Base-by-base conservation (phyloP, 2,888 invertebrate species). In the Thumatha senex region DNA sequence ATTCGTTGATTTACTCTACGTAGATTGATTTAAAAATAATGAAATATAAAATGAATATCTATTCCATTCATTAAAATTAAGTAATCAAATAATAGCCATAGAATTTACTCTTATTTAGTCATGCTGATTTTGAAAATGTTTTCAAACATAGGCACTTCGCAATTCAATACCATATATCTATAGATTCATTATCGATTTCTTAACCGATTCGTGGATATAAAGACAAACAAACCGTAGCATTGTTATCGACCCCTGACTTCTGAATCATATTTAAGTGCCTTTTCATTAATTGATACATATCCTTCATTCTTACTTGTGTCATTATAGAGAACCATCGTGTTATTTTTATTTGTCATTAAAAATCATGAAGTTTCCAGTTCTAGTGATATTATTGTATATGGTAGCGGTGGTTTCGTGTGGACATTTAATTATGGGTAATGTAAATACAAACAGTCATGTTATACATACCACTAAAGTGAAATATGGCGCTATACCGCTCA, bases 361-460 rank as follows among this genome's bases (percentile, higher is more conserved):
- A 24, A 60, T 29, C 15, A 74, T 78, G 74, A 74, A 72, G 49
- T 40, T 54, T n/a, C 48, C 65, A 36, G 42, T 73, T 7, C 14
- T 73, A 10, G 11, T 70, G 29, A 43, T 66, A 31, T 54, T 71
- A 7, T 13, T 68, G 0, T 50, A 31, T 18, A 3, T 59, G 7
- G 47, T 73, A 14, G 50, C 66, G 31, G 54, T 58, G n/a, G 38
- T 59, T 1, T 46, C 56, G 2, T 69, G 79, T 48, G 67, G 80
- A 18, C 67, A 82, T 65, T 67, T 84, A 15, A 70, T 77, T 47
- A 18, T 76, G 11, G 83, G 84, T 0, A 71, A 80, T 54, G 56
- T 69, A 2, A 70, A 61, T 36, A 67, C 68, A 36, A 72, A 73
- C 31, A 73, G 57, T 15, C 49, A 61, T 5, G 48, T 82, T 48